Conservation (phyloP, 2,797 vertebrate species). For the Lophotriccus pileatus region DNA sequence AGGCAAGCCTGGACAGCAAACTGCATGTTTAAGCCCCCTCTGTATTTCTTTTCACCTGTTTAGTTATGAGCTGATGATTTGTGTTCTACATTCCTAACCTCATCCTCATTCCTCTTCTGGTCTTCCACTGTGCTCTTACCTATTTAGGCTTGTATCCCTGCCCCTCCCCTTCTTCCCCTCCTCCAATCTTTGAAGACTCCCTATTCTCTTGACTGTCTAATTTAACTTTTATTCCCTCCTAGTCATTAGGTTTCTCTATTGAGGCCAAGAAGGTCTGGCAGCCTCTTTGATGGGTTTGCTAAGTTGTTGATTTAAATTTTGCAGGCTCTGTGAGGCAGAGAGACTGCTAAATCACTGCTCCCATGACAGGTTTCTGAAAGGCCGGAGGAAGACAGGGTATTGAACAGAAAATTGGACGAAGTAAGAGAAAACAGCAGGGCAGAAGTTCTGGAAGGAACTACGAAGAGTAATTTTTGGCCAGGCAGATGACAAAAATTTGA, state of each 20-base stretch:
- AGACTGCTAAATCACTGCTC: constrained; percentile 28
- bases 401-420: constrained; percentile 24
- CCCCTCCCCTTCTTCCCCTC: background rate
- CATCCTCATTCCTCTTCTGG: background rate
- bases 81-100: background rate
- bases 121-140: background rate
- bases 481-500: background rate
- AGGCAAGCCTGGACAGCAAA: background rate
- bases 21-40: background rate
- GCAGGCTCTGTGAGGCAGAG: constrained; percentile 19
- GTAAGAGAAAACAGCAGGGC: background rate
- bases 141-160: background rate
- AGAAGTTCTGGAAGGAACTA: background rate
- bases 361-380: constrained; percentile 21
- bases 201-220: background rate
- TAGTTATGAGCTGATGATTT: background rate
- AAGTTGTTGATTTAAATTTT: constrained; percentile 52
- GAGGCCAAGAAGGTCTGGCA: constrained; percentile 34
- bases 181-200: background rate
- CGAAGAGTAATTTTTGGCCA: background rate
- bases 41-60: background rate
- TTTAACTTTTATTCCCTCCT: constrained; percentile 7
- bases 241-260: constrained; percentile 24
- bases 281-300: constrained; percentile 25
- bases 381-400: background rate